Evolutionary conservation across 2,888 invertebrate genomes (phyloP).

Genomic region (Chironomus tentans): DNA sequence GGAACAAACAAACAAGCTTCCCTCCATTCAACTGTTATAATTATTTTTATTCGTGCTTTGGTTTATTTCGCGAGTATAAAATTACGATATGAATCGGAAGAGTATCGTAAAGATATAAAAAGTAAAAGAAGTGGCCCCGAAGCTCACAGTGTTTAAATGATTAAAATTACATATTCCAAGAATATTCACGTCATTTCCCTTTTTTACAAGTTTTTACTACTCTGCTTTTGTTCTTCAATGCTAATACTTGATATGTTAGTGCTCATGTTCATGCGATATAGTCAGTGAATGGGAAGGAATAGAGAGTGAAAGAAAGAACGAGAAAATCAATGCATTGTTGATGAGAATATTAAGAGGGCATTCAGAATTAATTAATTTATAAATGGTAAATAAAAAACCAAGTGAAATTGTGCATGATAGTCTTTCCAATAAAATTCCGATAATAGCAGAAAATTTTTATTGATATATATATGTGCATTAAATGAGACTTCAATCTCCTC

Average conservation of each 20-base stretch:
- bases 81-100: constrained; percentile 24
- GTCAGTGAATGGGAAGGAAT: too few species aligned
- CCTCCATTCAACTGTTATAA: neutral
- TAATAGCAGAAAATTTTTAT: too few species aligned
- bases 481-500: too few species aligned
- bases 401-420: neutral
- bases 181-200: constrained; percentile 25
- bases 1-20: too few species aligned
- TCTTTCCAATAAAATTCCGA: too few species aligned
- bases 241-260: neutral
- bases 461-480: too few species aligned
- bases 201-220: neutral
- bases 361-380: neutral
- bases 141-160: neutral
- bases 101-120: constrained; percentile 18
- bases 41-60: constrained; percentile 10
- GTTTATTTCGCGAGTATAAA: constrained; percentile 17
- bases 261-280: neutral
- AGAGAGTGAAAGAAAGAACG: neutral
- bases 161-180: constrained; percentile 15
- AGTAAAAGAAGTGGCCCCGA: constrained; percentile 2
- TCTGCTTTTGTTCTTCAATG: neutral
- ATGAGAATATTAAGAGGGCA: neutral
- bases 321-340: neutral
- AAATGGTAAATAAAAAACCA: neutral